Conservation (phyloP, 2,888 invertebrate genomes). For the Unio pictorum region DNA sequence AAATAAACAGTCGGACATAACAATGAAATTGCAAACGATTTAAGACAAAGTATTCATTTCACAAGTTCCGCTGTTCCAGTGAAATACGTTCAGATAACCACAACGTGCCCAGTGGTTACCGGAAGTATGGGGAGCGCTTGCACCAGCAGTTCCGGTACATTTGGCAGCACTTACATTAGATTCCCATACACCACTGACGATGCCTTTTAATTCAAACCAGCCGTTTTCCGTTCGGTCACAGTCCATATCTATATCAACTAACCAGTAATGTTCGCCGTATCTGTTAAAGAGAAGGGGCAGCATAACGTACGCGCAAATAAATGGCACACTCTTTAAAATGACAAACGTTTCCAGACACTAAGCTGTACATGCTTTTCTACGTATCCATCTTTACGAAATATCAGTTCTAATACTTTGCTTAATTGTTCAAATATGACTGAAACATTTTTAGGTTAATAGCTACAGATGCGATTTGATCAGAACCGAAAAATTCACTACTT, state of each 20-base stretch:
- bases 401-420: too few species aligned
- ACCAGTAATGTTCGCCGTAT: slow-evolving; percentile 72
- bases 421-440: too few species aligned
- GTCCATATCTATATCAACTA: slow-evolving; percentile 72
- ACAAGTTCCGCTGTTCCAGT: slow-evolving; percentile 54
- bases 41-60: slow-evolving; percentile 32
- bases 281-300: slow-evolving; percentile 32
- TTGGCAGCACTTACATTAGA: slow-evolving; percentile 49
- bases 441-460: too few species aligned
- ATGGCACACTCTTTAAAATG: too few species aligned
- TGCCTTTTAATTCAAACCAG: slow-evolving; percentile 72
- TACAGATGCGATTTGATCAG: too few species aligned
- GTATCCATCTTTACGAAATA: too few species aligned
- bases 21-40: background rate
- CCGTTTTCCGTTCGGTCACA: slow-evolving; percentile 69
- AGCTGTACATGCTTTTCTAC: too few species aligned
- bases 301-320: too few species aligned
- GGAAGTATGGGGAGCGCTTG: slow-evolving; percentile 41
- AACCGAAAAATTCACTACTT: too few species aligned
- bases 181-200: slow-evolving; percentile 68
- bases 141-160: slow-evolving; percentile 59
- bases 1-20: background rate
- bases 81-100: slow-evolving; percentile 70
- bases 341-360: too few species aligned
- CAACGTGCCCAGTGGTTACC: slow-evolving; percentile 71